These are phyloP conservation scores for Tinamus major DNA, from an alignment of 2,797 vertebrate genomes.

Conservation along the genomic window DNA sequence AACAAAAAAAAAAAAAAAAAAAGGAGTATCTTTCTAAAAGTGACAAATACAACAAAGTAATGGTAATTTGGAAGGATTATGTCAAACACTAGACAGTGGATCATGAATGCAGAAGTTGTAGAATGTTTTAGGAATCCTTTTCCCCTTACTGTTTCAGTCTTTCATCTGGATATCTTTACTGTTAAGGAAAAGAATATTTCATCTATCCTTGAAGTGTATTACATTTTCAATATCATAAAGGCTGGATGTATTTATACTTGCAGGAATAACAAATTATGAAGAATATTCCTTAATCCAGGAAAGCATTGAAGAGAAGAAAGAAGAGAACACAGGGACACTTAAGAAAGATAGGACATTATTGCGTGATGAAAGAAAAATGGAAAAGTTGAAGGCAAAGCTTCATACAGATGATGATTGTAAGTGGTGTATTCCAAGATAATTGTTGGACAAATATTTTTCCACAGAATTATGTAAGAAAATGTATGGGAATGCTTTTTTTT, in stretches of 20 bases:
- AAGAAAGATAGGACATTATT: conserved; percentile 94
- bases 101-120: not conserved
- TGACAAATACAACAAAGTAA: not conserved
- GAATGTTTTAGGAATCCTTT: not conserved
- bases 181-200: not conserved
- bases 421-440: conserved; percentile 57
- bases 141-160: not conserved
- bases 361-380: conserved; percentile 97
- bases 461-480: not conserved
- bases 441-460: not conserved
- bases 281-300: conserved; percentile 99
- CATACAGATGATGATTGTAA: conserved; percentile 97
- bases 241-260: conserved; percentile 54
- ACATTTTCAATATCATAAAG: not conserved
- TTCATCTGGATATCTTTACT: not conserved
- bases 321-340: conserved; percentile 91
- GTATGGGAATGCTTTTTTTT: not conserved
- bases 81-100: not conserved
- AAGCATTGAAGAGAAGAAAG: conserved; percentile 91
- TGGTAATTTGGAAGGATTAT: not conserved
- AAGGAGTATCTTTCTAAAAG: not conserved
- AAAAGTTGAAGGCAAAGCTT: conserved; percentile 98
- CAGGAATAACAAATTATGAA: conserved; percentile 99
- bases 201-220: not conserved
- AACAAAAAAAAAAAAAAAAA: not conserved